These are phyloP conservation scores for Rhadinocentrus ornatus DNA, from an alignment of 2,797 vertebrate genomes.

Conservation along the genomic window DNA sequence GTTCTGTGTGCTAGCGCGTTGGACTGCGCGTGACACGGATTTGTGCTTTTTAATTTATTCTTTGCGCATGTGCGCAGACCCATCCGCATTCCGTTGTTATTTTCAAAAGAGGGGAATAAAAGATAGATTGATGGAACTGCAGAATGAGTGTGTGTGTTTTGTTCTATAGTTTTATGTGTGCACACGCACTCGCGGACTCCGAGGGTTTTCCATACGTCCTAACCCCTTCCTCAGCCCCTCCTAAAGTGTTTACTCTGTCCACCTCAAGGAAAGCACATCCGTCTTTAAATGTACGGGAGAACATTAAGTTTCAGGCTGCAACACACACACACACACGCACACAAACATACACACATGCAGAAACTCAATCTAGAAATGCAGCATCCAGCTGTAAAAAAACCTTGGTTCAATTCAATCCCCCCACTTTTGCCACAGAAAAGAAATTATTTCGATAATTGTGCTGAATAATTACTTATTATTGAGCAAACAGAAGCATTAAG, in stretches of 20 bases:
- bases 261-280: constrained; percentile 20
- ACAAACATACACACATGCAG: neutral
- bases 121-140: constrained; percentile 40
- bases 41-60: neutral
- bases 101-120: neutral
- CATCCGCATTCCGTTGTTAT: neutral
- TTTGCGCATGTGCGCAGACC: neutral
- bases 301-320: constrained; percentile 30
- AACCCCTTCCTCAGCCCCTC: constrained; percentile 12
- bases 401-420: neutral
- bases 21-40: constrained; percentile 14
- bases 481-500: too few relatives aligned
- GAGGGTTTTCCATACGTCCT: constrained; percentile 40
- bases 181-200: constrained; percentile 8
- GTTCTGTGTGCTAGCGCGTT: constrained; percentile 24
- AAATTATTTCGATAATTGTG: neutral
- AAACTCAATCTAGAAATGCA: too few relatives aligned
- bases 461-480: too few relatives aligned
- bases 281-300: constrained; percentile 29
- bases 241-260: constrained; percentile 13
- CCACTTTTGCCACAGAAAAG: neutral
- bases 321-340: neutral
- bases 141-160: constrained; percentile 18
- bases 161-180: neutral
- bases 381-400: neutral